Evolutionary conservation across 2,113 vertebrate species (phyloP), one percentile per base, ranked within the genome.

Genomic region (Microcebus tavaratra): DNA sequence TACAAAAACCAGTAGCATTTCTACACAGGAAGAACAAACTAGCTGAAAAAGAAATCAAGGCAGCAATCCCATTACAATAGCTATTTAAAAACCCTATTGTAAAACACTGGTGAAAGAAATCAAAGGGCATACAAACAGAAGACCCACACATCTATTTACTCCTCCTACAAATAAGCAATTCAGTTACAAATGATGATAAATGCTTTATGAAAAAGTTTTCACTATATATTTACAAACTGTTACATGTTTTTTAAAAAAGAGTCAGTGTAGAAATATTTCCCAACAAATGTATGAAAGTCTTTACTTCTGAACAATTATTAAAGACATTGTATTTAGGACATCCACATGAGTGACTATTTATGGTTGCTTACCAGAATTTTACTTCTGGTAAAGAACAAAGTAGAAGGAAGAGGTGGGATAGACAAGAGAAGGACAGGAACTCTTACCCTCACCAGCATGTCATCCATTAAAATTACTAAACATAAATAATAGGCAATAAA

Each of bases 361-460:
- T 67, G 29, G 39, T 75, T 96, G 93, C 53, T 63, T 88, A 78
- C 8, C 72, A 78, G 45, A 94, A 90, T 82, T 92, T 92, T 79
- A 95, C 36, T 57, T 34, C 13, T 79, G 65, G 50, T 10, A 84
- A 65, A 92, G 27, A 39, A 79, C 48, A 6, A 55, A 50, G 6
- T 6, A 85, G 45, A 39, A 34, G 6, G n/a, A 76, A 73, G 10
- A 75, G 27, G 31, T 39, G 25, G 12, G 31, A 39, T 17, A 86
- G n/a, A 89, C 12, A 21, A 88, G 14, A 76, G 45, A 94, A 88
- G 3, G 39, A 85, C 89, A 57, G 25, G 23, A 92, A 82, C n/a
- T 72, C 57, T 75, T 53, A 65, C 50, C 34, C 59, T 68, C n/a
- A 65, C 57, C 36, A 92, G 72, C n/a, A 75, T 42, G 34, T 88